A percentile compares a stretch with the other conserved stretches of the same genome.
These are phyloP conservation scores for Mirza zaza DNA, from an alignment of 2,113 vertebrate species.

Conservation along the genomic window DNA sequence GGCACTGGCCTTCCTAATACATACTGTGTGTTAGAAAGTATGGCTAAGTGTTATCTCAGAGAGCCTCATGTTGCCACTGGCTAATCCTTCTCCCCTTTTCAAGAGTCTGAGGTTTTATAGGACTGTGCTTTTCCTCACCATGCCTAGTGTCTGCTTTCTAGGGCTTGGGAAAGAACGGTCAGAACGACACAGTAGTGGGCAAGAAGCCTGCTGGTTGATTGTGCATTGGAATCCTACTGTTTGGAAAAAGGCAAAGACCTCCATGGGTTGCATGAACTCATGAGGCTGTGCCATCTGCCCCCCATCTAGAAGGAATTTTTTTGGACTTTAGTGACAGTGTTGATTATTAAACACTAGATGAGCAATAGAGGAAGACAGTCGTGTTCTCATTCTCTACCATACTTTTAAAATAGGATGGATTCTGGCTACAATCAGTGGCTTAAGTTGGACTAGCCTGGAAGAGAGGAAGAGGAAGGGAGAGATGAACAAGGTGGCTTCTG, in stretches of 20 bases:
- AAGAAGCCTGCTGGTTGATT: background rate
- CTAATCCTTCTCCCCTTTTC: background rate
- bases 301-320: background rate
- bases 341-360: conserved; percentile 58
- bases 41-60: conserved; percentile 78
- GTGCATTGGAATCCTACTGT: background rate
- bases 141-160: background rate
- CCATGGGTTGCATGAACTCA: background rate
- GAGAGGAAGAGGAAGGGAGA: background rate
- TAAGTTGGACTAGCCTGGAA: background rate
- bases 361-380: conserved; percentile 19
- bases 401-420: conserved; percentile 68
- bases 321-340: conserved; percentile 41
- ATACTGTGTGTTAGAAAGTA: conserved; percentile 73
- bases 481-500: background rate
- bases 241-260: background rate
- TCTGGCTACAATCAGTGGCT: conserved; percentile 42
- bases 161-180: background rate
- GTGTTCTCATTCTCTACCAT: background rate
- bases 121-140: background rate
- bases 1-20: conserved; percentile 78
- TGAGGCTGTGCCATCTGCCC: background rate
- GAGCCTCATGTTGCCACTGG: conserved; percentile 38
- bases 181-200: background rate
- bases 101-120: background rate